Evolutionary conservation across 2,797 vertebrate genomes (phyloP).

Genomic region (Eurystomus glaucurus): DNA sequence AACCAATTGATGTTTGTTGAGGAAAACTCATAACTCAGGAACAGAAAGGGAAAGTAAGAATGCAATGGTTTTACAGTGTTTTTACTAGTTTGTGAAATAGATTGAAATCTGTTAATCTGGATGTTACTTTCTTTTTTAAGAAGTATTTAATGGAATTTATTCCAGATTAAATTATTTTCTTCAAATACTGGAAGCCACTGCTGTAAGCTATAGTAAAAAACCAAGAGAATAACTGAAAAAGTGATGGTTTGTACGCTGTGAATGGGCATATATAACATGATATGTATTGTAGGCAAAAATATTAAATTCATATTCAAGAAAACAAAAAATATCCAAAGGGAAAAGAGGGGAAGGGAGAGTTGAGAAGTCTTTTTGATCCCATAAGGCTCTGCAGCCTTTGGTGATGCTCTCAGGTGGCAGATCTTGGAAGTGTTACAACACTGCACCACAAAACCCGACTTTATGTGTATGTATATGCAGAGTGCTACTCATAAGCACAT

Average conservation of each 20-base stretch:
- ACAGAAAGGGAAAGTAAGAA: neutral
- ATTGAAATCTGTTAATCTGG: neutral
- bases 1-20: neutral
- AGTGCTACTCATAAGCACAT: neutral
- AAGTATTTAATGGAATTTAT: neutral
- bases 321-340: neutral
- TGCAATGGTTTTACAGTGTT: neutral
- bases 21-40: neutral
- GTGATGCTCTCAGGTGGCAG: neutral
- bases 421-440: neutral
- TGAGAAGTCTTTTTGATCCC: neutral
- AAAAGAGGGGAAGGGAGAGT: neutral
- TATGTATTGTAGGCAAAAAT: neutral
- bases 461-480: neutral
- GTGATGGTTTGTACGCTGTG: accelerated
- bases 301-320: neutral
- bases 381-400: neutral
- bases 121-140: neutral
- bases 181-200: neutral
- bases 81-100: neutral
- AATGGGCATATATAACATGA: neutral
- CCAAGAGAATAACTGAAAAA: neutral
- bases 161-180: neutral
- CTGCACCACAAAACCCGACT: neutral
- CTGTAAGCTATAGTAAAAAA: neutral